These are phyloP conservation scores for Saguinus imperator DNA, from an alignment of 2,113 vertebrate genomes.

Conservation along the genomic window DNA sequence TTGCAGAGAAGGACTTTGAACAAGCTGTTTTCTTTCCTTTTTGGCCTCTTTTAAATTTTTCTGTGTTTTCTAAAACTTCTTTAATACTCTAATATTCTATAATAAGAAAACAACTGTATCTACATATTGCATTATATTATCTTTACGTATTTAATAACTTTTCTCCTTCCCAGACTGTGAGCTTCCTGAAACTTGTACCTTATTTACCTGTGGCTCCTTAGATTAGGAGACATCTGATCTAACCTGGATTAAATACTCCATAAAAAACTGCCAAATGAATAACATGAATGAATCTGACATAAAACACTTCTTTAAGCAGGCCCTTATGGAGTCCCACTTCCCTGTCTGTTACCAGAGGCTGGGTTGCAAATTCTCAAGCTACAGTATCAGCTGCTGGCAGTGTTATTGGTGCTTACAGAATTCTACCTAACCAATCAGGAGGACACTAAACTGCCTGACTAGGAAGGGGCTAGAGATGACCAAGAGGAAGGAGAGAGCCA, in stretches of 20 bases:
- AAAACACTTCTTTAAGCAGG: background rate
- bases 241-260: background rate
- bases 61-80: background rate
- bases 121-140: background rate
- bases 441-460: background rate
- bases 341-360: background rate
- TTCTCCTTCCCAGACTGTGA: background rate
- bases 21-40: background rate
- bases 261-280: background rate
- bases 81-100: background rate
- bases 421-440: background rate
- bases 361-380: background rate
- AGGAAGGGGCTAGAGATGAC: background rate
- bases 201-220: background rate
- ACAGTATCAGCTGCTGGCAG: background rate
- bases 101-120: background rate
- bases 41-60: background rate
- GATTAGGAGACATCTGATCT: background rate
- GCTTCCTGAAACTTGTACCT: background rate
- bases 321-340: background rate
- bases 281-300: background rate
- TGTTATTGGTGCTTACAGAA: background rate
- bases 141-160: background rate
- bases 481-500: background rate
- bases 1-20: background rate